A percentile compares a stretch with the other conserved stretches of the same genome.
Conservation (phyloP, 2,113 vertebrate species). For the Heterotilapia buettikoferi region DNA sequence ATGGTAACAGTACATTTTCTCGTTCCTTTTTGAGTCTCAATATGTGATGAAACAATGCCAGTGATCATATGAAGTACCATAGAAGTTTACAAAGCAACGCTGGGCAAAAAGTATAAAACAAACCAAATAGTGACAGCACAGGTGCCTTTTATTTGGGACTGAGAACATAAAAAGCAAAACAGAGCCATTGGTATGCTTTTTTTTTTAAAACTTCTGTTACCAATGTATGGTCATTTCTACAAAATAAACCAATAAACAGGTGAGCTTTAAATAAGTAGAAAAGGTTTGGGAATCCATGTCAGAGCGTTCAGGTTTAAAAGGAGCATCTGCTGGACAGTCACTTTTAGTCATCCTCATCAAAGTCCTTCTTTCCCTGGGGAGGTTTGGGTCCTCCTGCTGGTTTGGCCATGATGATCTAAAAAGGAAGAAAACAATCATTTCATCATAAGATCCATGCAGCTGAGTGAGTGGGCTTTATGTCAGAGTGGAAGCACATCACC, state of each 20-base stretch:
- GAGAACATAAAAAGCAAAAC: slow-evolving; percentile 52
- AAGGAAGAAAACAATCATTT: neutral
- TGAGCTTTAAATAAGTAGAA: slow-evolving; percentile 68
- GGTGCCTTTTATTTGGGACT: slow-evolving; percentile 73
- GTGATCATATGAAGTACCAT: neutral
- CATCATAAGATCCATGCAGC: neutral
- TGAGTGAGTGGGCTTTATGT: neutral
- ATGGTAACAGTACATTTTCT: neutral
- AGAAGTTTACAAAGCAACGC: neutral
- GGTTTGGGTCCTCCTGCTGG: slow-evolving; percentile 93
- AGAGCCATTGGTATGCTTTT: slow-evolving; percentile 22
- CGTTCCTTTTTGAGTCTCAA: neutral
- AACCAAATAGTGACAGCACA: slow-evolving; percentile 34
- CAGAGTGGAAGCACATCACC: neutral
- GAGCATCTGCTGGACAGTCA: neutral
- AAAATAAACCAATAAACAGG: slow-evolving; percentile 42
- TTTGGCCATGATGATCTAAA: slow-evolving; percentile 97
- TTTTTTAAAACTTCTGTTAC: neutral
- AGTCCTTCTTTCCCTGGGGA: slow-evolving; percentile 90
- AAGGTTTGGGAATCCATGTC: slow-evolving; percentile 29
- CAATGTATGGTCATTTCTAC: slow-evolving; percentile 22
- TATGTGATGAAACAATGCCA: neutral
- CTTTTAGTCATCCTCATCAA: slow-evolving; percentile 92
- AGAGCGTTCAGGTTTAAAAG: neutral
- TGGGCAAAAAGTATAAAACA: neutral